Base-by-base conservation (phyloP, 2,113 vertebrate species). In the Archilochus colubris region DNA sequence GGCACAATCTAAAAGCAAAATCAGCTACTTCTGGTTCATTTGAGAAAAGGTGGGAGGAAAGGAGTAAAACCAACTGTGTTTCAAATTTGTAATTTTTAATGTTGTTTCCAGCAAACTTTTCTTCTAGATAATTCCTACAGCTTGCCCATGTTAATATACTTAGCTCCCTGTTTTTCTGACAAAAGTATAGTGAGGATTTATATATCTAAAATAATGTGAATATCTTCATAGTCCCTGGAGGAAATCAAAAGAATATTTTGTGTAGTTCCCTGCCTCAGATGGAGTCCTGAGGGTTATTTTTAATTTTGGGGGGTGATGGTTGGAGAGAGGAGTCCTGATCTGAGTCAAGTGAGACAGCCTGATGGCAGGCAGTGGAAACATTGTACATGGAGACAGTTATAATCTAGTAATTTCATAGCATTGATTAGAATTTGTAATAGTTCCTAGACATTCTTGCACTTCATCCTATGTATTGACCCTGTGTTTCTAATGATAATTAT, bases 401-500 rank as follows among this genome's bases (percentile, higher is more conserved):
- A 79, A 91, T 83, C 69, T 53, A 92, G 36, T 24, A 61, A 66
- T 68, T 92, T 94, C 30, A 40, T 86, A 72, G 38, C 57, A 89
- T 62, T 66, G 30, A 62, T 88, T 82, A 72, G 81, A 84, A 86
- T 89, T 89, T 50, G 16, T 57, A 79, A 5, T 87, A 61, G 44
- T 89, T 93, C 69, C 48, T 87, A 68, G 66, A 84, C 10, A 25
- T 75, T 67, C 44, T 91, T 90, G 46, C 23, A 78, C 23, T 91
- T 89, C 6, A 25, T 91, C 40, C 22, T 28, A 20, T 38, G 10
- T 64, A 78, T 40, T 86, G 61, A 78, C 64, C 94, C 31, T 64
- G 7, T 19, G n/a, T 90, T 93, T 95, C 73, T 86, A 72, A 84
- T 82, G 57, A 38, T 70, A 82, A 46, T 62, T 89, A 75, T 72